Base-by-base conservation (phyloP, 2,797 vertebrate species). In the Rachycentron canadum region DNA sequence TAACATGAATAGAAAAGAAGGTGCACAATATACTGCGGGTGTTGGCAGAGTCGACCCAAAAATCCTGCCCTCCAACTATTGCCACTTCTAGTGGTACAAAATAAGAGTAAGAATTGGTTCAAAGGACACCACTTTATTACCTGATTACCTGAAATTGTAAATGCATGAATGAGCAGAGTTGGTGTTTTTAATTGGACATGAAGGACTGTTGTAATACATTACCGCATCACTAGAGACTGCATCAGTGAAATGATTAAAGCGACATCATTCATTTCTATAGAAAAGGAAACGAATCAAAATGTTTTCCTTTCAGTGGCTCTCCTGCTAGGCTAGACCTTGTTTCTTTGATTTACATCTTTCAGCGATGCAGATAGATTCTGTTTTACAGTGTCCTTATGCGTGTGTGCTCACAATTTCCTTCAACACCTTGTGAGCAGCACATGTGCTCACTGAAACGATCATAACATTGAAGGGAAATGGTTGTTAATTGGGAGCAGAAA, bases 1-100 rank as follows among this genome's bases (percentile, higher is more conserved):
- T 74, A 74, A 72, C 3, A 1, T 55, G 66, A 86, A 63, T 56
- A 25, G 13, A 69, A 69, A 74, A 26, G 38, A 57, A 40, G 47
- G 47, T 55, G 38, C 55, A 66, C 17, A 69, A 73, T 67, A n/a
- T 66, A 53, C 32, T 59, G 61, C 53, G 38, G 0, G 7, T 47
- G 36, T 71, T 59, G n/a, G 57, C 26, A 71, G 14, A 63, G 49
- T 19, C 47, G 45, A 66, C 64, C 32, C 7, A n/a, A 9, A 60
- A 60, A 52, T 28, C 28, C 23, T 63, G 26, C n/a, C 57, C 32
- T 47, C 7, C 7, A 34, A 23, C 43, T 55, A 57, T 23, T 67
- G 32, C 50, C 2, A 34, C 21, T 30, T 59, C 53, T 25, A 16
- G 8, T 2, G 3, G 2, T 28, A 28, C 41, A 69, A 47, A 49